A percentile compares a stretch with the other conserved stretches of the same genome.
These are phyloP conservation scores for Columba guinea DNA, from an alignment of 2,797 vertebrate genomes.

Conservation along the genomic window DNA sequence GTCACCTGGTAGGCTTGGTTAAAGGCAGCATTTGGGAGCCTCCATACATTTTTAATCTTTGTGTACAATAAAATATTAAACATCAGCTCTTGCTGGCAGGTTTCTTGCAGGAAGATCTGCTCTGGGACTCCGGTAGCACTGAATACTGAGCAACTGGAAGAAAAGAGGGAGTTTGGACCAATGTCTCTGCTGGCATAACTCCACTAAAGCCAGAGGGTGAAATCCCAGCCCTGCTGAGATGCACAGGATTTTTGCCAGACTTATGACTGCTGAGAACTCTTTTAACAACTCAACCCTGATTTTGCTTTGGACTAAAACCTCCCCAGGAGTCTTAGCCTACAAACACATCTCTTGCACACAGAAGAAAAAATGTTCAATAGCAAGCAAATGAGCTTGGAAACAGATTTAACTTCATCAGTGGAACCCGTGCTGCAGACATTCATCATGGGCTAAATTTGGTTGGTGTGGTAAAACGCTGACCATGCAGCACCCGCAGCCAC, in stretches of 20 bases:
- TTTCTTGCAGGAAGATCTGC: conserved; percentile 13
- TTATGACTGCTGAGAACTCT: neutral
- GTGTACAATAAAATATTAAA: neutral
- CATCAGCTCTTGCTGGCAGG: neutral
- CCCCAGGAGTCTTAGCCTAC: neutral
- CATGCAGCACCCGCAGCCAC: neutral
- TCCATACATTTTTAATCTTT: neutral
- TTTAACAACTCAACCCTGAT: conserved; percentile 6
- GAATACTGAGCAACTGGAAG: conserved; percentile 8
- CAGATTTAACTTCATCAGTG: neutral
- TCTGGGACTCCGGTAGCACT: neutral
- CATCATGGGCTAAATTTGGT: neutral
- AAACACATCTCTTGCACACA: neutral
- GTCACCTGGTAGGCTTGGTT: neutral
- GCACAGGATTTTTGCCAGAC: conserved; percentile 6
- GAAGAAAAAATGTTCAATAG: conserved; percentile 11
- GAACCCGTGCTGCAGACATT: neutral
- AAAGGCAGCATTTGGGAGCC: neutral
- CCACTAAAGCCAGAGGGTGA: conserved; percentile 29
- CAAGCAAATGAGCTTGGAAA: conserved; percentile 8
- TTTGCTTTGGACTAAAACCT: conserved; percentile 22
- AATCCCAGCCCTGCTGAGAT: conserved; percentile 30
- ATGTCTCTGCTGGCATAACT: neutral
- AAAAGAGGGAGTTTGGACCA: neutral
- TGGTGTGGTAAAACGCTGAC: neutral